Base-by-base conservation (phyloP, 2,113 vertebrate species). In the Spea bombifrons region DNA sequence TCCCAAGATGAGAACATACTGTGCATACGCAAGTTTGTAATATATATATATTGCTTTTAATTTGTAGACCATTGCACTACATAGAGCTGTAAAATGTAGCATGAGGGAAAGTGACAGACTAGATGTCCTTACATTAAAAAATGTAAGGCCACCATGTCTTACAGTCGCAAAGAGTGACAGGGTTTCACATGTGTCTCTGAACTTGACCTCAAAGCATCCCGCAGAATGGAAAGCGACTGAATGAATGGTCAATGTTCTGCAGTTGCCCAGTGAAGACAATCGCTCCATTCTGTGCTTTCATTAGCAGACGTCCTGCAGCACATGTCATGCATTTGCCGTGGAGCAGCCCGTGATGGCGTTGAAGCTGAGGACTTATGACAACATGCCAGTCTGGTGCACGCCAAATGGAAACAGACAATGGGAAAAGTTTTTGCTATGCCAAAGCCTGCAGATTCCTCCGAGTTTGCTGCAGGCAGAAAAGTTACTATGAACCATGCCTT, bases 321-420 rank as follows among this genome's bases (percentile, higher is more conserved):
- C 66, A 69, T n/a, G 53, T 59, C 53, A 57, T 43, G 45, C 66
- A 17, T 69, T 70, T 76, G 66, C 75, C 13, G 55, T 46, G 7
- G 9, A 53, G 17, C 76, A n/a, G 30, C 13, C 17, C 48, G 16
- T 48, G 43, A 57, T 72, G 69, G 30, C 43, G 9, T 65, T 66
- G 61, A 78, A 6, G 67, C 8, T 77, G 66, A 70, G 48, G 61
- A 52, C 69, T 78, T 66, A 55, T 71, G 68, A 78, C 68, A 76
- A 76, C 65, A 72, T 66, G 76, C 64, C 44, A 12, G 48, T 78
- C 61, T 72, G 76, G 50, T 78, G 9, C 69, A 65, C 61, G 48
- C 69, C 68, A 72, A 78, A 65, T 52, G 76, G 68, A 78, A 71
- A 71, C 57, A 63, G 68, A 78, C 76, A 65, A 78, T 71, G 69